Conservation (phyloP, 2,888 invertebrate species). For the Arenicola marina region DNA sequence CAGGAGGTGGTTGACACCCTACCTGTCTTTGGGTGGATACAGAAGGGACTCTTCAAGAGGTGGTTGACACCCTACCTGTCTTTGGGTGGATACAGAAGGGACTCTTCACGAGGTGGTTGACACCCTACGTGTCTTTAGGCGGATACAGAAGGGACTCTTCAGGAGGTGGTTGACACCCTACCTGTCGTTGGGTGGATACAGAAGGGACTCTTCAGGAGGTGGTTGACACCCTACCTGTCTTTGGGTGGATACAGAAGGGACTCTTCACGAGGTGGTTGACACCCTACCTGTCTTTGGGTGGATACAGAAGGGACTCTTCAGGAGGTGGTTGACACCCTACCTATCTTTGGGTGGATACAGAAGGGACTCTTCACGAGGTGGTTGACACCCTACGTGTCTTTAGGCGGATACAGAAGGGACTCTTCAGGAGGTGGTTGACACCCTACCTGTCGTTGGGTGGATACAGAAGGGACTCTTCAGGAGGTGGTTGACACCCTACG, state of each 20-base stretch:
- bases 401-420: conserved; percentile 99
- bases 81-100: conserved; percentile 99
- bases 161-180: conserved; percentile 95
- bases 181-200: conserved; percentile 98
- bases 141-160: conserved; percentile 98
- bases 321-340: conserved; percentile 92
- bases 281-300: conserved; percentile 98
- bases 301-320: conserved; percentile 98
- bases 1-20: conserved; percentile 92
- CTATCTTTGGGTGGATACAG: conserved; percentile 98
- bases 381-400: conserved; percentile 93
- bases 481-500: conserved; percentile 93
- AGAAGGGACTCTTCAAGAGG: conserved; percentile 97
- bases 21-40: conserved; percentile 98
- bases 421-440: conserved; percentile 94
- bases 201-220: conserved; percentile 97
- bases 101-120: conserved; percentile 97
- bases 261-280: conserved; percentile 96
- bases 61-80: conserved; percentile 96
- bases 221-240: conserved; percentile 93
- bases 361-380: conserved; percentile 99
- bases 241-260: conserved; percentile 99
- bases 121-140: conserved; percentile 96
- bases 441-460: conserved; percentile 98
- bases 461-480: conserved; percentile 98